These are phyloP conservation scores for Mamestra brassicae DNA, from an alignment of 2,888 invertebrate genomes.

Conservation along the genomic window DNA sequence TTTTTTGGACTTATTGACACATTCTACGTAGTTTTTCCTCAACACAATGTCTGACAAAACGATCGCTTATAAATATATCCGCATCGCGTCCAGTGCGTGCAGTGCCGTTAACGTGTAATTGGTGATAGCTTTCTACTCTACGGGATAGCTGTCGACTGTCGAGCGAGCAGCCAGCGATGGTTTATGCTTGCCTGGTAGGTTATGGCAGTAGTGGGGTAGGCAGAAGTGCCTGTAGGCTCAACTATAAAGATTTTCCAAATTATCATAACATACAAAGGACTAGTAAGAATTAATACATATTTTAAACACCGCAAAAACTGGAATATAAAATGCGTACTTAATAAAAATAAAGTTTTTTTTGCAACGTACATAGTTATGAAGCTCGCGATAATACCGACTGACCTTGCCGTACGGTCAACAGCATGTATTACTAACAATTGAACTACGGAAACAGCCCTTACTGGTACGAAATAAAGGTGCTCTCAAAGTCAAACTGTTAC, in stretches of 20 bases:
- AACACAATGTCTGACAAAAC: background rate
- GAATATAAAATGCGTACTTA: background rate
- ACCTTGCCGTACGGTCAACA: conserved; percentile 34
- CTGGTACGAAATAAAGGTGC: background rate
- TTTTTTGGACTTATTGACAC: too few relatives aligned
- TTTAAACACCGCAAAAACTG: conserved; percentile 10
- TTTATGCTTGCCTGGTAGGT: conserved; percentile 35
- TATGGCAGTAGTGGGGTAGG: background rate
- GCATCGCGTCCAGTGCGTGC: conserved; percentile 35
- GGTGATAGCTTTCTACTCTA: conserved; percentile 61
- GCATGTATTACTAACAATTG: background rate
- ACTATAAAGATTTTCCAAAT: conserved; percentile 11
- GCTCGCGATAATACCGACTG: conserved; percentile 26
- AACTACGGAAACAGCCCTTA: conserved; percentile 13
- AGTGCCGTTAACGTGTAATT: conserved; percentile 52
- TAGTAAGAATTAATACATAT: conserved; percentile 21
- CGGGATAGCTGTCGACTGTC: conserved; percentile 54
- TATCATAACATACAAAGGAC: conserved; percentile 32
- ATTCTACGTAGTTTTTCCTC: background rate
- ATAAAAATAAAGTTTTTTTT: conserved; percentile 21
- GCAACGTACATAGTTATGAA: conserved; percentile 17
- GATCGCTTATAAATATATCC: conserved; percentile 14
- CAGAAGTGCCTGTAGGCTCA: background rate
- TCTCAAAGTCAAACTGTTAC: background rate
- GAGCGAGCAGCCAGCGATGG: conserved; percentile 25